phyloP scores from a whole-genome alignment of 2,888 invertebrate species.

The Loripinus fragilis region DNA sequence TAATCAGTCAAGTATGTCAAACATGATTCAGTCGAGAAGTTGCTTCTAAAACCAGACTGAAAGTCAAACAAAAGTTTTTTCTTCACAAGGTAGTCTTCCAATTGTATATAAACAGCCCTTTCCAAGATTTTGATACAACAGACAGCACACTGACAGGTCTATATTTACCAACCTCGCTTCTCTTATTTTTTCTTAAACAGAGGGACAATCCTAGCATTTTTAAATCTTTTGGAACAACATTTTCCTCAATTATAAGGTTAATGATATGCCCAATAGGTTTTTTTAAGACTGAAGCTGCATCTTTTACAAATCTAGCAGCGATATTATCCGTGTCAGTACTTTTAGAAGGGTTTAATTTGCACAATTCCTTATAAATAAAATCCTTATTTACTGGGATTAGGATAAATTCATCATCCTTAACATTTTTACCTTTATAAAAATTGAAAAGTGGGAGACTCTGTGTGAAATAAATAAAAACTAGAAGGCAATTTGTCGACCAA shows the following conservation, averaged over 20 bases:
- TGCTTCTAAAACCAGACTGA: too few species aligned
- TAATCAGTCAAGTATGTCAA: too few species aligned
- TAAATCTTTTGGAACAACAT: constrained; percentile 6
- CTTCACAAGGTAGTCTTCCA: too few species aligned
- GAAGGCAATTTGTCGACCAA: constrained; percentile 18
- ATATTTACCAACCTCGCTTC: too few species aligned
- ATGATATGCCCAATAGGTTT: constrained; percentile 8
- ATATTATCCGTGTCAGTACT: constrained; percentile 17
- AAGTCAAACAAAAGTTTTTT: too few species aligned
- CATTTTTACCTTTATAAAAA: constrained; percentile 2
- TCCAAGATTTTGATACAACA: too few species aligned
- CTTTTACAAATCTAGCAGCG: constrained; percentile 21
- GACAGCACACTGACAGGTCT: too few species aligned
- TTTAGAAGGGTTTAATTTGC: neutral
- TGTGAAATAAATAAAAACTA: constrained; percentile 1
- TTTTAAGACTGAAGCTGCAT: constrained; percentile 17
- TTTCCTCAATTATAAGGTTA: neutral
- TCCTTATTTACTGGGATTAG: neutral
- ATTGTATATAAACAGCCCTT: too few species aligned
- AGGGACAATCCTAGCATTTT: constrained; percentile 18
- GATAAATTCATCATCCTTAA: neutral
- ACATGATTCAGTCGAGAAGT: too few species aligned
- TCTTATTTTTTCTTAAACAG: constrained; percentile 21
- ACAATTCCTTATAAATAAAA: constrained; percentile 20
- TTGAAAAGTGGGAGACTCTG: neutral